Evolutionary conservation across 1,140 invertebrate species (phyloP).

Genomic region (Caenorhabditis remanei): DNA sequence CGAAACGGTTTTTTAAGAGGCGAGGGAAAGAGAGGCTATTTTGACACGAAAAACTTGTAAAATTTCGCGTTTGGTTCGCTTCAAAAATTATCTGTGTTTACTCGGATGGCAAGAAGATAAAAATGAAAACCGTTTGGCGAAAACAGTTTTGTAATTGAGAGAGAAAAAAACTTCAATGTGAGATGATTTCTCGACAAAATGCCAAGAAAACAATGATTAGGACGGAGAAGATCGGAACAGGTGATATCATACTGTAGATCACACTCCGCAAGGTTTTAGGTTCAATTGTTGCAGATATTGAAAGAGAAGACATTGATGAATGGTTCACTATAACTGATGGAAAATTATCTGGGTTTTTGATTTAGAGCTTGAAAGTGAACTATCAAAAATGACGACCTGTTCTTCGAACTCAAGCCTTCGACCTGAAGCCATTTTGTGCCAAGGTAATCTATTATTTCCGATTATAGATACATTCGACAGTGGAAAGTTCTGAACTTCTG

Average conservation of each 20-base stretch:
- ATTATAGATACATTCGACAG: no score
- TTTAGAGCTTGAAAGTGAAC: no score
- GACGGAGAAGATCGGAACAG: neutral
- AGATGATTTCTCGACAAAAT: neutral
- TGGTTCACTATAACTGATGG: no score
- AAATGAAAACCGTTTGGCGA: neutral
- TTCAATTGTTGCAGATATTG: no score
- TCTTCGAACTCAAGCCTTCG: no score
- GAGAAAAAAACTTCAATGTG: neutral
- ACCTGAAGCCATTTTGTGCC: no score
- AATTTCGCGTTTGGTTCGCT: neutral
- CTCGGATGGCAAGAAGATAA: neutral
- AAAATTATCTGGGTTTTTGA: no score
- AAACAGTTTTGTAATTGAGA: neutral
- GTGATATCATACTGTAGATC: slow-evolving; percentile 12
- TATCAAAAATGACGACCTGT: no score
- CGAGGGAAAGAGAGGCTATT: neutral
- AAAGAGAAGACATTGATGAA: no score
- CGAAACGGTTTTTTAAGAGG: slow-evolving; percentile 2
- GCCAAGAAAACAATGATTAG: neutral
- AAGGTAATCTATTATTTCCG: no score
- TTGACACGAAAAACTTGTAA: slow-evolving; percentile 26
- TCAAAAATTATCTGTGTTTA: slow-evolving; percentile 10
- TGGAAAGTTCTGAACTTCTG: no score
- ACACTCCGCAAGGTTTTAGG: neutral